A percentile compares a stretch with the other conserved stretches of the same genome.
Evolutionary conservation across 2,113 vertebrate species (phyloP).

Genomic region (Oncorhynchus keta): DNA sequence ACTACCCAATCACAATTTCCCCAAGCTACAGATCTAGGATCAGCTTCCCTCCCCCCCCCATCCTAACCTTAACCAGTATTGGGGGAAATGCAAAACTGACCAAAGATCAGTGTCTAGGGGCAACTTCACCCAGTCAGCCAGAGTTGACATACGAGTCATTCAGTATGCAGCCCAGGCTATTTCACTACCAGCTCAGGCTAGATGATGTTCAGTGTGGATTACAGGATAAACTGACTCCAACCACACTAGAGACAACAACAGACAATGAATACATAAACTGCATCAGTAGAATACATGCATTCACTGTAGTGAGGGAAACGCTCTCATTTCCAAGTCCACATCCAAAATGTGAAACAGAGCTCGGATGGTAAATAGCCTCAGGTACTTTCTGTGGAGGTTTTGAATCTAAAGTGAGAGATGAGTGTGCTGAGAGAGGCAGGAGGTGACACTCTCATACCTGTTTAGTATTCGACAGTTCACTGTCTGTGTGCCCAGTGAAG

Average conservation of each 20-base stretch:
- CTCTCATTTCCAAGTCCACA: background rate
- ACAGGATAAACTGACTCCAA: background rate
- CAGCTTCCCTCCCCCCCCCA: too few relatives aligned
- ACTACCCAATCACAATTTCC: background rate
- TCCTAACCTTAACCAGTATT: too few relatives aligned
- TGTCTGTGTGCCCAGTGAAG: background rate
- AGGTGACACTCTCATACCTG: constrained; percentile 17
- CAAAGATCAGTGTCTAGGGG: too few relatives aligned
- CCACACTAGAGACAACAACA: background rate
- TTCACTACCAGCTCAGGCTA: too few relatives aligned
- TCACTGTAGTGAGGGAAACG: background rate
- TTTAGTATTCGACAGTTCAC: constrained; percentile 44
- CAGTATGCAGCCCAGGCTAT: too few relatives aligned
- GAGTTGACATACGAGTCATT: too few relatives aligned
- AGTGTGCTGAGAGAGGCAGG: constrained; percentile 10
- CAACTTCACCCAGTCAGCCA: too few relatives aligned
- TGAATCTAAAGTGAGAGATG: constrained; percentile 9
- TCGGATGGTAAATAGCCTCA: background rate
- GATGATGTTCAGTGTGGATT: too few relatives aligned
- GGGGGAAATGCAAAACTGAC: too few relatives aligned
- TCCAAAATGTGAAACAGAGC: background rate
- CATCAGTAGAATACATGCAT: background rate
- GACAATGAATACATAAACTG: background rate
- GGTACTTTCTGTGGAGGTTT: background rate
- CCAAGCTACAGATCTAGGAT: too few relatives aligned